Evolutionary conservation across 2,797 vertebrate species (phyloP).

Genomic region (Intellagama lesueurii): DNA sequence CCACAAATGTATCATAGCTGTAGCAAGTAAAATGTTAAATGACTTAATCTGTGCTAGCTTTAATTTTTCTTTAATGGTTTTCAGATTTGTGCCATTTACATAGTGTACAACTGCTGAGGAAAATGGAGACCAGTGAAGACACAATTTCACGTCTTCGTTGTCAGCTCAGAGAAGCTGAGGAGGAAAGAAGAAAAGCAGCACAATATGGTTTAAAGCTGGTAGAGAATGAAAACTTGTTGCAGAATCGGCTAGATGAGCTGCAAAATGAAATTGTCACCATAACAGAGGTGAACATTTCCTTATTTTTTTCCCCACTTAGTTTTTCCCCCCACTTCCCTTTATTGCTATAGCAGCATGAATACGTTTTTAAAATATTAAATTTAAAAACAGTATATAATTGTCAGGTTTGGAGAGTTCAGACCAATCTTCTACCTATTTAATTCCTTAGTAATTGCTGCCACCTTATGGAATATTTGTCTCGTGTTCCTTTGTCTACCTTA

Average conservation of each 20-base stretch:
- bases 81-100: not conserved
- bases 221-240: constrained; percentile 89
- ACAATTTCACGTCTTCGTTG: constrained; percentile 67
- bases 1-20: not conserved
- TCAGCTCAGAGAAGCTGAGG: constrained; percentile 85
- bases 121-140: constrained; percentile 73
- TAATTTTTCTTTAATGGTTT: not conserved
- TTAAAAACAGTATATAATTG: not conserved
- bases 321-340: not conserved
- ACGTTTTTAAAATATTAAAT: not conserved
- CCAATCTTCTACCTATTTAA: not conserved
- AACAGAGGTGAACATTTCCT: constrained; percentile 82
- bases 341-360: not conserved
- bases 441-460: not conserved
- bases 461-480: not conserved
- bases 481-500: not conserved
- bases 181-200: constrained; percentile 87
- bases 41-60: not conserved
- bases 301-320: not conserved
- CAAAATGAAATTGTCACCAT: constrained; percentile 86
- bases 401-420: not conserved
- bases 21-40: not conserved
- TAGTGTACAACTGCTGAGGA: constrained; percentile 13
- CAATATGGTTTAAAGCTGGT: constrained; percentile 90
- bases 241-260: constrained; percentile 87